Evolutionary conservation across 2,888 invertebrate genomes (phyloP).

Genomic region (Lucinisca nassula): DNA sequence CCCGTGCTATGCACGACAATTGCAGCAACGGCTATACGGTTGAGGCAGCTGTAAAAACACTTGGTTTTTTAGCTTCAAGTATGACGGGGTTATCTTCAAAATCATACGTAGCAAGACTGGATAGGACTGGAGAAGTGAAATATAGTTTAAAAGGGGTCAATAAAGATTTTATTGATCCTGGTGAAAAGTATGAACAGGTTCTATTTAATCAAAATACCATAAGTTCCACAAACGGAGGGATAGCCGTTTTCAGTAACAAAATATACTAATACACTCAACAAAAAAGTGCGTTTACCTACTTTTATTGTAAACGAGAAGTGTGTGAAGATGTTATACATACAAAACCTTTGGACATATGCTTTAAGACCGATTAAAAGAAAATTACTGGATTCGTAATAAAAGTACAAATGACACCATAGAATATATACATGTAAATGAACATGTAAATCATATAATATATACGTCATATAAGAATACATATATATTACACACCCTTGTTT

Average conservation of each 20-base stretch:
- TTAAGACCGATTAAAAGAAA: no score
- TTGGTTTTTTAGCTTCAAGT: slow-evolving; percentile 20
- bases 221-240: background rate
- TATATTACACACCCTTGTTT: no score
- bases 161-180: background rate
- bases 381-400: no score
- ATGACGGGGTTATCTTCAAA: slow-evolving; percentile 30
- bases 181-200: background rate
- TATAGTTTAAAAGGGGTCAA: background rate
- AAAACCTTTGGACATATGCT: no score
- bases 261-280: background rate
- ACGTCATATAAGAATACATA: no score
- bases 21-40: background rate
- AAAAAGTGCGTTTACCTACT: background rate
- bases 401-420: no score
- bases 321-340: background rate
- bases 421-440: no score
- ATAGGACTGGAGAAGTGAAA: background rate
- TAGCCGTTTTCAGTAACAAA: background rate
- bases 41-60: background rate
- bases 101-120: background rate
- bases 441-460: no score
- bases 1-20: background rate
- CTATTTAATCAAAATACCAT: background rate
- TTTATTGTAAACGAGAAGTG: background rate